Evolutionary conservation across 2,113 vertebrate genomes (phyloP).

Genomic region (Trinectes maculatus): DNA sequence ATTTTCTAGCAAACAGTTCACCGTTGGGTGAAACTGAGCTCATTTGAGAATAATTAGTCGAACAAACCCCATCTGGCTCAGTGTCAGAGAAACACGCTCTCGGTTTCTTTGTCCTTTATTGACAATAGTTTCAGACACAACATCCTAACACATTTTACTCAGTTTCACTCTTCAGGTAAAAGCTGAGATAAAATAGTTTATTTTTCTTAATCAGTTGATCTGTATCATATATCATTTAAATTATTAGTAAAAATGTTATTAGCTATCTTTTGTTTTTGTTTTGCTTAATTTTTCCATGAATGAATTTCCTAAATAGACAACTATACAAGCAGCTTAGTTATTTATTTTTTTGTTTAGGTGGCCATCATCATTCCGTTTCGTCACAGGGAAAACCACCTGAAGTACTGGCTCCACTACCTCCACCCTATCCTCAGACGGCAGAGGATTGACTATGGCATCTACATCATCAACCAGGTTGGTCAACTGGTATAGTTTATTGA

Average conservation of each 20-base stretch:
- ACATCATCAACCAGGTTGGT: constrained; percentile 96
- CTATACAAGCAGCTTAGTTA: too few relatives aligned
- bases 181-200: neutral
- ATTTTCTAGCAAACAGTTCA: constrained; percentile 8
- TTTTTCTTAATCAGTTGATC: neutral
- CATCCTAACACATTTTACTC: neutral
- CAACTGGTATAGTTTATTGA: neutral
- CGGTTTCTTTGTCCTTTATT: neutral
- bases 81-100: neutral
- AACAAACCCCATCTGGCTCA: neutral
- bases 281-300: too few relatives aligned
- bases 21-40: neutral
- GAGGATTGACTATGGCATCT: constrained; percentile 95
- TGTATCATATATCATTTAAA: neutral
- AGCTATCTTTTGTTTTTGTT: too few relatives aligned
- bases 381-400: constrained; percentile 96
- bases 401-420: constrained; percentile 98
- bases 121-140: neutral
- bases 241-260: neutral
- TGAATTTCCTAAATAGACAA: too few relatives aligned
- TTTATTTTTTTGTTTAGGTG: constrained; percentile 77
- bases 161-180: neutral
- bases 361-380: constrained; percentile 98
- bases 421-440: constrained; percentile 96
- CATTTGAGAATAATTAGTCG: neutral